Conservation (phyloP, 1,140 invertebrate species). For the Drosophila baimaii region DNA sequence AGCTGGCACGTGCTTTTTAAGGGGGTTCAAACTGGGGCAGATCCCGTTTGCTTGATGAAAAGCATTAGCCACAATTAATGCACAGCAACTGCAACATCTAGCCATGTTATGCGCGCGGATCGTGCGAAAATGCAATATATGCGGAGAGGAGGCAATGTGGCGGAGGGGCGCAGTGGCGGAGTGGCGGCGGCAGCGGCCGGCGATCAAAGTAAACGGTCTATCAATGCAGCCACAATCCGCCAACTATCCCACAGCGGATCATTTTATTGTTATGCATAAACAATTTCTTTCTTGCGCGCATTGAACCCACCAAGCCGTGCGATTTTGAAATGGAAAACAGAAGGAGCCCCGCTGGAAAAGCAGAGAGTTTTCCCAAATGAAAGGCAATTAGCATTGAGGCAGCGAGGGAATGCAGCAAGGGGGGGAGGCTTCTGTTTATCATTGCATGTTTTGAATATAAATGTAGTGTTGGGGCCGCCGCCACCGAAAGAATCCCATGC, state of each 20-base stretch:
- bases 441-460: slow-evolving; percentile 36
- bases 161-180: no score
- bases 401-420: background rate
- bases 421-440: slow-evolving; percentile 7
- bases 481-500: slow-evolving; percentile 16
- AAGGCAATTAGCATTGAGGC: slow-evolving; percentile 34
- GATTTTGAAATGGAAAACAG: slow-evolving; percentile 45
- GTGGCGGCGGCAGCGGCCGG: no score
- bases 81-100: slow-evolving; percentile 17
- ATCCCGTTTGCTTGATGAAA: slow-evolving; percentile 46
- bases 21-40: slow-evolving; percentile 7
- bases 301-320: slow-evolving; percentile 43
- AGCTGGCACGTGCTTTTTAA: slow-evolving; percentile 11
- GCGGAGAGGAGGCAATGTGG: background rate
- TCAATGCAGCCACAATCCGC: slow-evolving; percentile 17
- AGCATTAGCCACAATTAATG: slow-evolving; percentile 42
- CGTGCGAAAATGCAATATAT: slow-evolving; percentile 47
- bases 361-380: slow-evolving; percentile 31
- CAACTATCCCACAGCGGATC: slow-evolving; percentile 23
- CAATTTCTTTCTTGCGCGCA: slow-evolving; percentile 33
- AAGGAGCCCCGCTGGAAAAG: background rate
- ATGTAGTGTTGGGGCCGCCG: slow-evolving; percentile 8
- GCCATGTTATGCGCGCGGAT: slow-evolving; percentile 17
- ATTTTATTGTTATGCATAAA: slow-evolving; percentile 48
- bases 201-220: slow-evolving; percentile 41